Conservation (phyloP, 2,888 invertebrate genomes). For the Pammene aurita region DNA sequence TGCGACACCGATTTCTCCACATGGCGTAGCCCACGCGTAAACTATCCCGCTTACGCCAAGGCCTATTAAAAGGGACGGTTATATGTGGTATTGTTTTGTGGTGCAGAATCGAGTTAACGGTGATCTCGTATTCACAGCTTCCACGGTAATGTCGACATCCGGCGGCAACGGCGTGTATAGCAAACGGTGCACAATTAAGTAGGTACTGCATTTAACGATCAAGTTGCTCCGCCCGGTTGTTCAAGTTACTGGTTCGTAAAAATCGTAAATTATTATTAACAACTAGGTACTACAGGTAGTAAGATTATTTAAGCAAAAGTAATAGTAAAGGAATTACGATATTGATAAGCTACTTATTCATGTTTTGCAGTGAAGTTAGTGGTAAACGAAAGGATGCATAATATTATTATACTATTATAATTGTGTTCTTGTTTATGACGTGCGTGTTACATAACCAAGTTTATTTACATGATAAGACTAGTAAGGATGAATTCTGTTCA, state of each 20-base stretch:
- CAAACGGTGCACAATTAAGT: conserved; percentile 34
- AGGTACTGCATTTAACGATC: neutral
- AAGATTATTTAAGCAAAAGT: too few relatives aligned
- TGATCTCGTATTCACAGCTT: conserved; percentile 56
- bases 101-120: conserved; percentile 64
- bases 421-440: too few relatives aligned
- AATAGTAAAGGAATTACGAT: too few relatives aligned
- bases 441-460: too few relatives aligned
- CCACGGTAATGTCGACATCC: conserved; percentile 61
- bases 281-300: too few relatives aligned
- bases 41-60: conserved; percentile 21
- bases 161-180: conserved; percentile 46
- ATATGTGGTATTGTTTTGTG: conserved; percentile 53
- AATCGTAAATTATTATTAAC: neutral
- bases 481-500: too few relatives aligned
- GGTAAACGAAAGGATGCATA: too few relatives aligned
- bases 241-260: neutral
- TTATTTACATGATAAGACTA: too few relatives aligned
- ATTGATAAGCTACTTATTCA: too few relatives aligned
- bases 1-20: conserved; percentile 37
- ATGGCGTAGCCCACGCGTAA: conserved; percentile 1
- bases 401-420: too few relatives aligned
- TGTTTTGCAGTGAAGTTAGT: too few relatives aligned
- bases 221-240: neutral
- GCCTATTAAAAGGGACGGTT: conserved; percentile 38